Base-by-base conservation (phyloP, 2,113 vertebrate species). In the Irena cyanogastra region DNA sequence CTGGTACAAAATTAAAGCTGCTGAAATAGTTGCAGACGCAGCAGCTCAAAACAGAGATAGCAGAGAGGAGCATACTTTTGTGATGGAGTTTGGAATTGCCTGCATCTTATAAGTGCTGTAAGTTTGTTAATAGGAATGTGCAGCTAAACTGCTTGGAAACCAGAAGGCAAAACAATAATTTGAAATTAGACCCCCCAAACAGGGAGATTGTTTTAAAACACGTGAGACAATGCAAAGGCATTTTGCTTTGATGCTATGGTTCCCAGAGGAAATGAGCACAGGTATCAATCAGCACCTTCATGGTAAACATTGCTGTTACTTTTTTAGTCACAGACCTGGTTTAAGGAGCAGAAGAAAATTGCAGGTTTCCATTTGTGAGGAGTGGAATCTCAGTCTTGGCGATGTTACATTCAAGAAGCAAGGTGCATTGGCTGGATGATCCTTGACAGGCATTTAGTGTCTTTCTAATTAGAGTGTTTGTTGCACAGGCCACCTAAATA, bases 121-220 rank as follows among this genome's bases (percentile, higher is more conserved):
- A 49, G 27, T 50, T 77, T 86, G 30, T 44, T 68, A 53, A 21
- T 56, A 68, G 47, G 22, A 87, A 72, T 33, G 26, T 82, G 57
- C 59, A 81, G 47, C 76, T 83, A 44, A 92, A 49, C 52, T 44
- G 37, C 72, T 76, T 39, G 27, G 69, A 87, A 92, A 81, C 86
- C 91, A 83, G 91, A 97, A 95, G 61, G 61, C 69, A 87, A 71
- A 77, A 68, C 44, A 87, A 71, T 84, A 20, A 82, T 89, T 92
- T 84, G 24, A 78, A 91, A 68, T 91, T 45, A 50, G 52, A 91
- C 19, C 41, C 75, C 44, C 39, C 18, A 90, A 59, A 54, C 6
- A 47, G 56, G 39, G 64, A 94, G 28, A 39, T 30, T 64, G 33
- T 91, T 78, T 93, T 59, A 88, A 93, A 94, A 68, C 47, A 88